phyloP scores from a whole-genome alignment of 2,113 vertebrate species.

The Gasterosteus aculeatus region DNA sequence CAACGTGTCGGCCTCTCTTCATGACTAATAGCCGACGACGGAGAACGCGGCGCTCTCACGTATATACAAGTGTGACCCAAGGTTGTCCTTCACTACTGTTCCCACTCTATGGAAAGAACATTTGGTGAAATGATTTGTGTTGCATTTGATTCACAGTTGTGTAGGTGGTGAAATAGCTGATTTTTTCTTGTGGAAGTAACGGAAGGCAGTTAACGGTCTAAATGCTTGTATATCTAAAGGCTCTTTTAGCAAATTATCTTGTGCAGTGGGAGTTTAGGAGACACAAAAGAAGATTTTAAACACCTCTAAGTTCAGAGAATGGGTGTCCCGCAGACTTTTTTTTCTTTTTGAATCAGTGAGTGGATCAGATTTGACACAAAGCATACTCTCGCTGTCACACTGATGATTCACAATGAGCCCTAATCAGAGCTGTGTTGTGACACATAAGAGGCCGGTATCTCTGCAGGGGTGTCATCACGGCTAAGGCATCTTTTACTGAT shows the following conservation, averaged over 20 bases:
- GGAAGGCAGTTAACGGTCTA: constrained; percentile 31
- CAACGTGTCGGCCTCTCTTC: constrained; percentile 14
- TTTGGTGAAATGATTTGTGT: constrained; percentile 65
- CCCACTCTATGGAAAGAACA: constrained; percentile 58
- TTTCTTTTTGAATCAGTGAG: constrained; percentile 16
- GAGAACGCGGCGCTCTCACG: constrained; percentile 30
- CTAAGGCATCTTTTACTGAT: constrained; percentile 39
- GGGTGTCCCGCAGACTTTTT: constrained; percentile 1
- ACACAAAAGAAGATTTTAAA: constrained; percentile 6
- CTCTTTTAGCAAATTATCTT: constrained; percentile 27
- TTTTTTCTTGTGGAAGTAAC: constrained; percentile 60
- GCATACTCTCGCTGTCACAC: constrained; percentile 19
- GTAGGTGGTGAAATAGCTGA: constrained; percentile 60
- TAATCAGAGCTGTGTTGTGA: constrained; percentile 56
- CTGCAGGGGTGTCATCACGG: constrained; percentile 66
- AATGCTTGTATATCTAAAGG: constrained; percentile 21
- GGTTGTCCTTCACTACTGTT: constrained; percentile 52
- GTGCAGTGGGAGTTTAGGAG: constrained; percentile 8
- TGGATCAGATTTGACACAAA: constrained; percentile 22
- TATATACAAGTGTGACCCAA: constrained; percentile 52
- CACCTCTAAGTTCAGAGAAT: background rate
- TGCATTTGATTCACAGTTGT: constrained; percentile 53
- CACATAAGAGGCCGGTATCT: constrained; percentile 53
- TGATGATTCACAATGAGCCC: constrained; percentile 42
- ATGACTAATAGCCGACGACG: constrained; percentile 50